Conservation (phyloP, 2,797 vertebrate species). For the Amblyopsis hoosieri region DNA sequence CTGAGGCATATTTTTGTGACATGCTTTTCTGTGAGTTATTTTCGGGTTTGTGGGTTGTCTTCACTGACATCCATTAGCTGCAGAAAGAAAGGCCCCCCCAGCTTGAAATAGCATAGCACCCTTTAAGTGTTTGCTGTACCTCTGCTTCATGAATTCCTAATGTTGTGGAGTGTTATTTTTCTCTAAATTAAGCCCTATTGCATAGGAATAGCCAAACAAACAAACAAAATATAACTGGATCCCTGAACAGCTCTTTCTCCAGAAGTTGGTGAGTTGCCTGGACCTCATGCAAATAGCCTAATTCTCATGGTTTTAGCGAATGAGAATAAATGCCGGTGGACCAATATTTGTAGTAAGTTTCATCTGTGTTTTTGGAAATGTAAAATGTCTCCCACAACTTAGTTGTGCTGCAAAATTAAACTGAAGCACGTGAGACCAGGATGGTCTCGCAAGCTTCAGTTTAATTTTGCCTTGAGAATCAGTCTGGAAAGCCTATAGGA, state of each 20-base stretch:
- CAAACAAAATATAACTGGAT: neutral
- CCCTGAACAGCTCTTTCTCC: neutral
- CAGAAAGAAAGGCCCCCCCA: slow-evolving; percentile 40
- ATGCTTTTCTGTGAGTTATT: slow-evolving; percentile 56
- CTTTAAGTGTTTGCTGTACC: slow-evolving; percentile 54
- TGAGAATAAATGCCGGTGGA: too few relatives aligned
- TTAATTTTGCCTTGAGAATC: too few relatives aligned
- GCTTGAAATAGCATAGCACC: slow-evolving; percentile 62
- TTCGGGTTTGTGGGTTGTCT: slow-evolving; percentile 51
- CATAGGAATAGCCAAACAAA: slow-evolving; percentile 49
- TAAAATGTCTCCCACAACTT: too few relatives aligned
- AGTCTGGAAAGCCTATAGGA: too few relatives aligned
- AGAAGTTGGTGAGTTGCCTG: neutral
- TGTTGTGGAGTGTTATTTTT: slow-evolving; percentile 33
- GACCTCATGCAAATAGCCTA: too few relatives aligned
- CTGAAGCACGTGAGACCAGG: too few relatives aligned
- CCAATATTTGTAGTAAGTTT: too few relatives aligned
- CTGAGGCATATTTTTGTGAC: slow-evolving; percentile 27
- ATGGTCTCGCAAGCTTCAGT: too few relatives aligned
- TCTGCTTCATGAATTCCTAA: slow-evolving; percentile 63
- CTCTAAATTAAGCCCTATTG: slow-evolving; percentile 28
- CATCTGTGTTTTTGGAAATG: too few relatives aligned
- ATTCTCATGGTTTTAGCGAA: too few relatives aligned
- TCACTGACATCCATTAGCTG: slow-evolving; percentile 60
- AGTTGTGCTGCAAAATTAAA: too few relatives aligned